Evolutionary conservation across 1,140 invertebrate species (phyloP).

Genomic region (Monochamus saltuarius): DNA sequence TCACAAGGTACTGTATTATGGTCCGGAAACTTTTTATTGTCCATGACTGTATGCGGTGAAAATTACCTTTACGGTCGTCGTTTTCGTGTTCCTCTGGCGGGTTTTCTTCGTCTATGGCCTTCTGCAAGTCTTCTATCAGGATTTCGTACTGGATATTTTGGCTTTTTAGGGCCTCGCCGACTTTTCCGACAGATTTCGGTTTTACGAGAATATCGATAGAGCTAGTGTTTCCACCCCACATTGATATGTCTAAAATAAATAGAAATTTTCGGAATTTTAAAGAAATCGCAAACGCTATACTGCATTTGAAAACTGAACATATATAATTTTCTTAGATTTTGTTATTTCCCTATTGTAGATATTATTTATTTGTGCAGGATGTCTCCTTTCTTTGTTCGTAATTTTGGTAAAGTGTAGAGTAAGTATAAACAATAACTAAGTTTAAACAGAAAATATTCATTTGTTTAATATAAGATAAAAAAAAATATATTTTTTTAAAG

Average conservation of each 20-base stretch:
- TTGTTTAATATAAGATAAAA: too few species aligned
- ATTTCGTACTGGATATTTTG: constrained; percentile 65
- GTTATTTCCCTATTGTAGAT: too few species aligned
- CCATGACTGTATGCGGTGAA: background rate
- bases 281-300: too few species aligned
- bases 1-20: constrained; percentile 41
- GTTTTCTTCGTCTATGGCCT: constrained; percentile 76
- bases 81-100: constrained; percentile 64
- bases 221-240: constrained; percentile 68
- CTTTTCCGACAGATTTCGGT: constrained; percentile 56
- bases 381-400: too few species aligned
- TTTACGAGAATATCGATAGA: constrained; percentile 69
- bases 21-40: constrained; percentile 10
- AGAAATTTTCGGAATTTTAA: background rate
- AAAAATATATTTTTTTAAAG: too few species aligned
- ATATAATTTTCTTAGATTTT: too few species aligned
- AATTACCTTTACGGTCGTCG: constrained; percentile 70
- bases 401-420: too few species aligned
- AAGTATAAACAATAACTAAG: too few species aligned
- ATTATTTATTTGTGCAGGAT: too few species aligned
- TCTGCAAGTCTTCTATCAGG: constrained; percentile 72
- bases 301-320: too few species aligned
- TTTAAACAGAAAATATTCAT: too few species aligned
- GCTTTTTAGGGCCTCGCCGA: constrained; percentile 55
- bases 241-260: constrained; percentile 60